phyloP scores from a whole-genome alignment of 1,140 invertebrate genomes.

The Parapsyche elsis region DNA sequence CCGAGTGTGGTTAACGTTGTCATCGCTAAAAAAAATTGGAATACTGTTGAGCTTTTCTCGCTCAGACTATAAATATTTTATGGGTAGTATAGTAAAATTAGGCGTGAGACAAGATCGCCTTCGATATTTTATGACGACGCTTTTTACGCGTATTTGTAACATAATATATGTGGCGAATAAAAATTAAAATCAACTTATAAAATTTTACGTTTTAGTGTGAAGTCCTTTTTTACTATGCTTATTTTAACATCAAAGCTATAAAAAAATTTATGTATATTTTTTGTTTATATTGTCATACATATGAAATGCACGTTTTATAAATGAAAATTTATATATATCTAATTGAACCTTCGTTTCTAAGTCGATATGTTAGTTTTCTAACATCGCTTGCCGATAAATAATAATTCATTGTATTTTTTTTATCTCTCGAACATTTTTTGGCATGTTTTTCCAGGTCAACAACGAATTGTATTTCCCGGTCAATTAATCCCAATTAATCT shows the following conservation, averaged over 20 bases:
- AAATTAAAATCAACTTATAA: background rate
- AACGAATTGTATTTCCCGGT: background rate
- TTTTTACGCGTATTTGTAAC: background rate
- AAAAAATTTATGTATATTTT: background rate
- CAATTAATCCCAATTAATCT: constrained; percentile 20
- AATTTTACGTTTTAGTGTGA: background rate
- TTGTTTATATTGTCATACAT: too few relatives aligned
- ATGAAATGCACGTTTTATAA: too few relatives aligned
- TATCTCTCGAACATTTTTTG: too few relatives aligned
- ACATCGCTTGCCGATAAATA: too few relatives aligned
- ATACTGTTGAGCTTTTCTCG: background rate
- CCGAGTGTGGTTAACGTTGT: too few relatives aligned
- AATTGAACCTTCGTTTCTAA: too few relatives aligned
- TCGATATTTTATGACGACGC: background rate
- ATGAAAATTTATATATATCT: too few relatives aligned
- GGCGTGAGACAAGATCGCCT: background rate
- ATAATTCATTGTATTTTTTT: too few relatives aligned
- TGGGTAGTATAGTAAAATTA: background rate
- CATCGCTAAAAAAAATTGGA: background rate
- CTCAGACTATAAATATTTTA: background rate
- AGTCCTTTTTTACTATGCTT: background rate
- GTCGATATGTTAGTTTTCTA: too few relatives aligned
- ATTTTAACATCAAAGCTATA: background rate
- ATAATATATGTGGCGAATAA: background rate
- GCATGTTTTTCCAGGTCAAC: too few relatives aligned